Base-by-base conservation (phyloP, 2,888 invertebrate genomes). In the Hedychridium roseum region DNA sequence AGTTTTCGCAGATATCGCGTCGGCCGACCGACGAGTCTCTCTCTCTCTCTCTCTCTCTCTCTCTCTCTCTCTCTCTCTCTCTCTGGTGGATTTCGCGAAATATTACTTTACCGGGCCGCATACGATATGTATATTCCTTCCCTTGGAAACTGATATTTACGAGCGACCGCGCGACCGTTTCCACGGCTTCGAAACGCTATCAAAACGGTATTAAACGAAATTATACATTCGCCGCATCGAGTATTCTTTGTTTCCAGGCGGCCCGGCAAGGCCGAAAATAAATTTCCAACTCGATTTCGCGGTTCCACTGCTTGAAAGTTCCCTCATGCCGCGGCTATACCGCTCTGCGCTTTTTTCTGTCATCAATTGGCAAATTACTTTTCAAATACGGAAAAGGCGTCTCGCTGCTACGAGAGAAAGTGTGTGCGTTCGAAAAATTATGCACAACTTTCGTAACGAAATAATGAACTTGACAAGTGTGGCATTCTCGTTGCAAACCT, bases 1-100 rank as follows among this genome's bases (percentile, higher is more conserved):
- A 68, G 62, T 68, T 69, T 65, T 66, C 60, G 41, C 52, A 55
- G 66, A 64, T 65, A 68, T 60, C 62, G 50, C 37, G n/a, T n/a
- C n/a, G 52, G 42, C 20, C 17, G 21, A 31, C 36, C 39, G 38
- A 31, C 27, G 35, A 28, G 12, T n/a, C 32, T 43, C 31, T 7
- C 17, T 20, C 16, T 21, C 18, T 35, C 30, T 43, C 31, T 17
- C 35, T 2, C 18, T 32, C 16, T 18, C 35, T 20, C 21, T 21
- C 35, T 16, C 18, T 35, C 35, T 15, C 12, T 15, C 37, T n/a
- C 7, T n/a, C 31, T 32, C 23, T 5, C 26, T 1, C 26, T 21
- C 31, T 12, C 23, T 27, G 2, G 46, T 52, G 55, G 54, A 57
- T 62, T 59, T 50, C 50, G 39, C 47, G 43, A 64, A 65, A 60